These are phyloP conservation scores for Prolemur simus DNA, from an alignment of 2,113 vertebrate species.

Conservation along the genomic window DNA sequence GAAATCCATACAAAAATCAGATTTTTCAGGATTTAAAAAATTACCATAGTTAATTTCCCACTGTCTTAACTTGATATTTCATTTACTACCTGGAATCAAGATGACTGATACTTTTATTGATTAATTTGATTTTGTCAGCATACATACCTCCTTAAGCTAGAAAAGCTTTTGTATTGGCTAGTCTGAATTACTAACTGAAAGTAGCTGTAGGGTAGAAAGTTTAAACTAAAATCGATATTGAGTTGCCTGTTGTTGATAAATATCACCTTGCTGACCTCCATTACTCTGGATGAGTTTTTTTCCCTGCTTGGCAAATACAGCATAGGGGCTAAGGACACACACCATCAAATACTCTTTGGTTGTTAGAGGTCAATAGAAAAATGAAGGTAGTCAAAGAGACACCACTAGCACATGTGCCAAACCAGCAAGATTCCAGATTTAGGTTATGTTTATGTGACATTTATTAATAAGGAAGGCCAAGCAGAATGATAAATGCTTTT, in stretches of 20 bases:
- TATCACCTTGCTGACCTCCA: slow-evolving; percentile 47
- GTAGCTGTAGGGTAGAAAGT: neutral
- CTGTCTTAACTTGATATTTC: neutral
- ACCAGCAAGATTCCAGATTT: slow-evolving; percentile 73
- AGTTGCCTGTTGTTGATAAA: slow-evolving; percentile 50
- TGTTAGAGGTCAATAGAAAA: slow-evolving; percentile 71
- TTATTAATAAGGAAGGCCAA: slow-evolving; percentile 85
- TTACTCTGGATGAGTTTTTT: slow-evolving; percentile 43
- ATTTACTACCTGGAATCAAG: neutral
- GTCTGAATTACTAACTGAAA: slow-evolving; percentile 10
- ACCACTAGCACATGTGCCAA: slow-evolving; percentile 64
- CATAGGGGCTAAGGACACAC: slow-evolving; percentile 2
- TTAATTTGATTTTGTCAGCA: slow-evolving; percentile 22
- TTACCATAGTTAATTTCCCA: neutral
- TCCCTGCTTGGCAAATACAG: slow-evolving; percentile 49
- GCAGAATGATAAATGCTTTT: slow-evolving; percentile 87
- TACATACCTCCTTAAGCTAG: neutral
- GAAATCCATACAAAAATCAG: neutral
- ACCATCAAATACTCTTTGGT: slow-evolving; percentile 52
- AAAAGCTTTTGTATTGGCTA: neutral
- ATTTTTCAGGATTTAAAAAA: neutral
- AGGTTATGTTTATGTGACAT: slow-evolving; percentile 81
- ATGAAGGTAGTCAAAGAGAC: slow-evolving; percentile 67
- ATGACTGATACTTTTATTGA: neutral
- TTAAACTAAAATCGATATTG: slow-evolving; percentile 54